These are phyloP conservation scores for Tenthredo distinguenda DNA, from an alignment of 2,888 invertebrate species.

Conservation along the genomic window DNA sequence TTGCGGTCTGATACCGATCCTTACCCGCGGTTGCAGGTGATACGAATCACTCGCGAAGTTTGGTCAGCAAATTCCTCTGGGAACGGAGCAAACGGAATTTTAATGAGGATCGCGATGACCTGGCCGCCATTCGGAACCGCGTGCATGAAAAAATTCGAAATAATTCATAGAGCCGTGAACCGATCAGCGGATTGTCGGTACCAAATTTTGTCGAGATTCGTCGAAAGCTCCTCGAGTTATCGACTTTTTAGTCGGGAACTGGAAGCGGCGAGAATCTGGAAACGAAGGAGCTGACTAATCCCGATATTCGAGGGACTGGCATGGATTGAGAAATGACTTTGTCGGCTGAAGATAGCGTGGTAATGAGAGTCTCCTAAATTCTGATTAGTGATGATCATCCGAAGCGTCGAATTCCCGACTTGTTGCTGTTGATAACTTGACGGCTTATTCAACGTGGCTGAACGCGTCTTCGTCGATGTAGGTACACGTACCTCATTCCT, in stretches of 20 bases:
- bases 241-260: not conserved
- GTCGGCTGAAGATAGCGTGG: not conserved
- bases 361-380: not conserved
- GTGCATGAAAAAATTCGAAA: not conserved
- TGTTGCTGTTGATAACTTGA: constrained; percentile 12
- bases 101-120: not conserved
- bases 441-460: not conserved
- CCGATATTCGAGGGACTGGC: not conserved
- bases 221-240: not conserved
- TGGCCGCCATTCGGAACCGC: not conserved
- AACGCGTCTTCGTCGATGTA: not conserved
- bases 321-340: not conserved
- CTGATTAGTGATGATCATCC: not conserved
- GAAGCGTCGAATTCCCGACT: not conserved
- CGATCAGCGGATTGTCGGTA: not conserved
- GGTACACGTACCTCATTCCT: not conserved
- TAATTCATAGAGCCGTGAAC: not conserved
- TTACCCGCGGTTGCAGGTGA: too few relatives aligned
- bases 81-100: not conserved
- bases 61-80: not conserved
- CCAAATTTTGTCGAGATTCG: not conserved
- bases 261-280: not conserved
- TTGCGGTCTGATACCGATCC: not conserved
- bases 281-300: not conserved
- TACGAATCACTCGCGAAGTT: not conserved